Evolutionary conservation across 37 sponge, comb jelly and placozoan genomes (phyloP).

Genomic region (Spongilla lacustris): DNA sequence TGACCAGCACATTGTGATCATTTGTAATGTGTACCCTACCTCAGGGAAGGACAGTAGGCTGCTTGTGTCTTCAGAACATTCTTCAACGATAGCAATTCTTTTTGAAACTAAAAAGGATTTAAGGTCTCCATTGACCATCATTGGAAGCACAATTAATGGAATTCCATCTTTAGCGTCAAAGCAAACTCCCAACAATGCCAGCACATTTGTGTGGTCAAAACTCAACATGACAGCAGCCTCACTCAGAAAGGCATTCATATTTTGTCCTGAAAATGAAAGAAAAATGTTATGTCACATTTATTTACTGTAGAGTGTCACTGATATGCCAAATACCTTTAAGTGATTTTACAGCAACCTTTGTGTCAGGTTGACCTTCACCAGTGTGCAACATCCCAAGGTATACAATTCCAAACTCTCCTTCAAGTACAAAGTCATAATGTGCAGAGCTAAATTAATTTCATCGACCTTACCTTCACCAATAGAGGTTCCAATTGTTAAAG

Average conservation of each 20-base stretch:
- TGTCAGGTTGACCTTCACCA: not conserved
- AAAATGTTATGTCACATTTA: not conserved
- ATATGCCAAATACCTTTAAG: not conserved
- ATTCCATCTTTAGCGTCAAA: not conserved
- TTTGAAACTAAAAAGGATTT: not conserved
- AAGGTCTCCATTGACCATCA: slow-evolving; percentile 10
- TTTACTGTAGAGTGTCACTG: not conserved
- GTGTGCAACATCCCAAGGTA: not conserved
- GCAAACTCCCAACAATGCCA: slow-evolving; percentile 5
- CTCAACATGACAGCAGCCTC: not conserved
- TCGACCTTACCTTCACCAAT: too few species aligned
- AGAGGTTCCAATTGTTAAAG: too few species aligned
- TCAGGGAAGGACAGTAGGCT: not conserved
- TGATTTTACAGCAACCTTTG: slow-evolving; percentile 13
- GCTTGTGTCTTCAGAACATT: not conserved
- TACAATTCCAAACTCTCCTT: slow-evolving; percentile 26
- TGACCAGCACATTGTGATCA: not conserved
- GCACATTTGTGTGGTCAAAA: slow-evolving; percentile 12
- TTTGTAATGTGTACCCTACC: not conserved
- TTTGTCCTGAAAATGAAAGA: not conserved
- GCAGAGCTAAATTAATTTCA: too few species aligned
- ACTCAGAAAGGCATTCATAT: not conserved
- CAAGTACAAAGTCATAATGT: too few species aligned
- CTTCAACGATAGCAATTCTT: not conserved
- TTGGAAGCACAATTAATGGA: slow-evolving; percentile 6